phyloP scores from a whole-genome alignment of 2,113 vertebrate genomes.

The Mus pahari region DNA sequence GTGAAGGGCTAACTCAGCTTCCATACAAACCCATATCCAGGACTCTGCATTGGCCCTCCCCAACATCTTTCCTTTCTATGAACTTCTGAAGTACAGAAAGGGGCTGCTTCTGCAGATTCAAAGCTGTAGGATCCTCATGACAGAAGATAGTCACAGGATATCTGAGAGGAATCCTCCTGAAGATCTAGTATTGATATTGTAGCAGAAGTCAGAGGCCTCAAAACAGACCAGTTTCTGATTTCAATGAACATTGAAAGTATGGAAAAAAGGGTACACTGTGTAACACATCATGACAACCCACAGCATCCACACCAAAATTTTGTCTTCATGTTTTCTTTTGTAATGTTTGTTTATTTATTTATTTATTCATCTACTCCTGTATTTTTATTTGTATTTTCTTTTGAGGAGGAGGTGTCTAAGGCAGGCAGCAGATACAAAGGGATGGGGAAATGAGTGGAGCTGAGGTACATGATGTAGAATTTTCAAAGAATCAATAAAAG shows the following conservation, averaged over 20 bases:
- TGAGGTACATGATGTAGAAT: background rate
- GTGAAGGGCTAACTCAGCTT: background rate
- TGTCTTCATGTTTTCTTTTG: background rate
- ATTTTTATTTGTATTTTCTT: background rate
- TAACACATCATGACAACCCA: background rate
- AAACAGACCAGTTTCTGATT: background rate
- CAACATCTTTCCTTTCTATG: too few relatives aligned
- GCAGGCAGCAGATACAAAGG: background rate
- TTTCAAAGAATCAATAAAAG: background rate
- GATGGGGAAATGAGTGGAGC: background rate
- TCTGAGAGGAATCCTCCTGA: too few relatives aligned
- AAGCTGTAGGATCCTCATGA: too few relatives aligned
- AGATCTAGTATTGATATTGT: too few relatives aligned
- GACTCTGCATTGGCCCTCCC: too few relatives aligned
- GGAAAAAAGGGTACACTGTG: background rate
- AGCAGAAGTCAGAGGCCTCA: too few relatives aligned
- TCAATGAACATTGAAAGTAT: background rate
- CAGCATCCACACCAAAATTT: background rate
- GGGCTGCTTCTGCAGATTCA: too few relatives aligned
- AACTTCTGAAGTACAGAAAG: too few relatives aligned
- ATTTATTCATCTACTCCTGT: background rate
- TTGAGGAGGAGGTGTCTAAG: background rate
- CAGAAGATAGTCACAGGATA: too few relatives aligned
- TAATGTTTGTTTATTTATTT: too few relatives aligned
- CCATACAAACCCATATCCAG: too few relatives aligned